A percentile compares a stretch with the other conserved stretches of the same genome.
phyloP scores from a whole-genome alignment of 2,888 invertebrate genomes.

The Drosophila nigritarsus region DNA sequence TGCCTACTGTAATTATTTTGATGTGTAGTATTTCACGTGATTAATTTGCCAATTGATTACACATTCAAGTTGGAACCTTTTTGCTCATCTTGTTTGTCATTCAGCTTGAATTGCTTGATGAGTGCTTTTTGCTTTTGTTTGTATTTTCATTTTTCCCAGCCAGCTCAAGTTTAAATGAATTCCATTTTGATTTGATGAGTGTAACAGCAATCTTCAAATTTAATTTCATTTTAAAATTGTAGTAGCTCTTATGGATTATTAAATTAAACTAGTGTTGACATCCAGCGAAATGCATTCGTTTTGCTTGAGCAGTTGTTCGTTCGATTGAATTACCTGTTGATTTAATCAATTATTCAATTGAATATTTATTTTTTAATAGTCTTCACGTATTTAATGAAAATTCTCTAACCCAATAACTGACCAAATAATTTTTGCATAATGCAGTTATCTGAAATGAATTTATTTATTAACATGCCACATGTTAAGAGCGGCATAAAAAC shows the following conservation, averaged over 20 bases:
- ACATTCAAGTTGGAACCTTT: conserved; percentile 36
- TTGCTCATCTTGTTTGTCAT: conserved; percentile 30
- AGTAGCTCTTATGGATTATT: not conserved
- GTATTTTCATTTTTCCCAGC: not conserved
- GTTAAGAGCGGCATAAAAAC: not conserved
- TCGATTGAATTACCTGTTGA: conserved; percentile 1
- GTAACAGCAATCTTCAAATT: not conserved
- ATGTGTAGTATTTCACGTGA: conserved; percentile 48
- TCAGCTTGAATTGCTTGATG: conserved; percentile 23
- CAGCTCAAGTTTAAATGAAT: conserved; percentile 29
- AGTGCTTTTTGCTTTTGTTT: conserved; percentile 11
- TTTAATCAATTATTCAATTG: conserved; percentile 2
- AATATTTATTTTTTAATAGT: not conserved
- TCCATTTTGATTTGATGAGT: conserved; percentile 11
- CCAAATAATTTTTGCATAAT: not conserved
- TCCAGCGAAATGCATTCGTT: not conserved
- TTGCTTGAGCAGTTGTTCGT: not conserved
- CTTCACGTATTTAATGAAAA: not conserved
- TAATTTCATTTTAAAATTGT: not conserved
- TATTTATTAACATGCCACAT: not conserved
- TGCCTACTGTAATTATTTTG: conserved; percentile 47
- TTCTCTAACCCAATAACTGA: not conserved
- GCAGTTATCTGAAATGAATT: not conserved
- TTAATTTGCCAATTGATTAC: conserved; percentile 46
- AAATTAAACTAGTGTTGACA: not conserved